These are phyloP conservation scores for Prietella phreatophila DNA, from an alignment of 2,113 vertebrate genomes.

Conservation along the genomic window DNA sequence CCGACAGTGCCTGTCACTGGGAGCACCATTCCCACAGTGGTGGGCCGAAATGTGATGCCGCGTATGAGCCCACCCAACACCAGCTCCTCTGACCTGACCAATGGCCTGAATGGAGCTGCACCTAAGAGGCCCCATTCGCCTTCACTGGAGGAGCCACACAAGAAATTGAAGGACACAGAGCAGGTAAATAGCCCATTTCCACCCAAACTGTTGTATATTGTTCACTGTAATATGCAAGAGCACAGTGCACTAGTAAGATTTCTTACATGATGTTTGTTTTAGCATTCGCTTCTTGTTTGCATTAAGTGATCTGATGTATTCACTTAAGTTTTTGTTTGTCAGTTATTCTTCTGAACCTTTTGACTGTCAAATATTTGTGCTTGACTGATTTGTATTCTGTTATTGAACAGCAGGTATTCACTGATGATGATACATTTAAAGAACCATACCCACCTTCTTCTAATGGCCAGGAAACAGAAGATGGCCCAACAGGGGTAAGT, in stretches of 20 bases:
- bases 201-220: not conserved
- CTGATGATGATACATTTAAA: slow-evolving; percentile 73
- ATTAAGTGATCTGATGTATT: not conserved
- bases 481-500: slow-evolving; percentile 61
- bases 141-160: slow-evolving; percentile 70
- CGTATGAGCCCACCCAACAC: slow-evolving; percentile 60
- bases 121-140: slow-evolving; percentile 77
- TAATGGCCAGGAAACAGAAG: slow-evolving; percentile 64
- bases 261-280: not conserved
- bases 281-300: not conserved
- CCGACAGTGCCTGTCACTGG: slow-evolving; percentile 60
- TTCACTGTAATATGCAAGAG: not conserved
- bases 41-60: slow-evolving; percentile 70
- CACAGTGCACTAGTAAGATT: not conserved
- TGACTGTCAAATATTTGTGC: not conserved
- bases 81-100: slow-evolving; percentile 71
- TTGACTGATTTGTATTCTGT: not conserved
- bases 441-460: slow-evolving; percentile 69
- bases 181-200: slow-evolving; percentile 59
- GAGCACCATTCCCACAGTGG: slow-evolving; percentile 69
- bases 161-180: slow-evolving; percentile 75
- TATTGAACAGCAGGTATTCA: slow-evolving; percentile 42
- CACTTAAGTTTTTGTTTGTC: not conserved
- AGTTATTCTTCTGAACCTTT: not conserved
- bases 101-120: slow-evolving; percentile 65